Percentiles rank a stretch among this genome's conserved stretches.
These are phyloP conservation scores for Cardinalis cardinalis DNA, from an alignment of 2,113 vertebrate genomes.

Conservation along the genomic window DNA sequence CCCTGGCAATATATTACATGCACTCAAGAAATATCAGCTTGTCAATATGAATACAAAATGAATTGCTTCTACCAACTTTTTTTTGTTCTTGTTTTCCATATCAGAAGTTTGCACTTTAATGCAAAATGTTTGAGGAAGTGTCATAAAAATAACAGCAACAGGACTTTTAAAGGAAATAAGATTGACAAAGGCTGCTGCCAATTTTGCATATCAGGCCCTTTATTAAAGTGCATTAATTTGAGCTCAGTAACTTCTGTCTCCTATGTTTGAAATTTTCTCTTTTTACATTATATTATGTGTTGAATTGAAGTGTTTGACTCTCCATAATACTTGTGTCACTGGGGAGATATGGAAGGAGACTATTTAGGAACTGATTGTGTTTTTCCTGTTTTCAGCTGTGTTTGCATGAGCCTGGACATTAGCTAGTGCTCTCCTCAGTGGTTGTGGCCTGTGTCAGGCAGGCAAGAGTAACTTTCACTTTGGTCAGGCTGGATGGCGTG, in stretches of 20 bases:
- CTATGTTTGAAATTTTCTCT: not conserved
- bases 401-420: not conserved
- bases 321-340: not conserved
- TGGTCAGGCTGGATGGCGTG: not conserved
- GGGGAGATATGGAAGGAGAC: not conserved
- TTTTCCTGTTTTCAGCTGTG: not conserved
- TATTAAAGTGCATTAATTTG: not conserved
- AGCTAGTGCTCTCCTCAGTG: not conserved
- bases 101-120: not conserved
- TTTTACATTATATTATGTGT: not conserved
- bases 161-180: not conserved
- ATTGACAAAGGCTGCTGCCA: not conserved
- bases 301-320: not conserved
- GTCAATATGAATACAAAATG: not conserved
- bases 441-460: rapidly evolving
- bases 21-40: not conserved
- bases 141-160: not conserved
- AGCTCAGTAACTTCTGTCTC: not conserved
- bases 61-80: not conserved
- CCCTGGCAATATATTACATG: not conserved
- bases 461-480: not conserved
- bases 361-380: not conserved
- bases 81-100: not conserved
- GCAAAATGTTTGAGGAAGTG: not conserved
- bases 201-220: not conserved